Evolutionary conservation across 1,140 invertebrate species (phyloP).

Genomic region (Danaus plexippus): DNA sequence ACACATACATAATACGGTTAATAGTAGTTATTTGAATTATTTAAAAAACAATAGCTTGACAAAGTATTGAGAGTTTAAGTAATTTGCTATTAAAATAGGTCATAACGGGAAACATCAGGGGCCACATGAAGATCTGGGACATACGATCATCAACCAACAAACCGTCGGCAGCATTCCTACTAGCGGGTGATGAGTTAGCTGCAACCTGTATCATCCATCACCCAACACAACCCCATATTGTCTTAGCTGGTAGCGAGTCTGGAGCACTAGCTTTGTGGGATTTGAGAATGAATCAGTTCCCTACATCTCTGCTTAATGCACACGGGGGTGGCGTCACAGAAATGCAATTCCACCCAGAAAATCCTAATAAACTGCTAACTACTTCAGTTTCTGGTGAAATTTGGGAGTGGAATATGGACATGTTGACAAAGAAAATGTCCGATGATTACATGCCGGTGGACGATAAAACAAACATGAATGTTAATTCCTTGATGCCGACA

Average conservation of each 20-base stretch:
- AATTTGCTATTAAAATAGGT: conserved; percentile 45
- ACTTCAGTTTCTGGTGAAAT: conserved; percentile 85
- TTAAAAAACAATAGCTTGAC: too few species aligned
- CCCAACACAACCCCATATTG: conserved; percentile 88
- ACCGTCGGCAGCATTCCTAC: conserved; percentile 75
- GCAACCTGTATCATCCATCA: conserved; percentile 84
- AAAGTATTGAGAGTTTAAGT: too few species aligned
- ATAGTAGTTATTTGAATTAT: too few species aligned
- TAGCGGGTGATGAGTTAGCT: conserved; percentile 77
- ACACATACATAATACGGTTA: too few species aligned
- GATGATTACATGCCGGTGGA: conserved; percentile 74
- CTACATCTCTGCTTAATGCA: conserved; percentile 84
- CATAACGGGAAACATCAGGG: conserved; percentile 86
- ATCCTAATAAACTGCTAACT: conserved; percentile 87
- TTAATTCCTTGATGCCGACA: conserved; percentile 79
- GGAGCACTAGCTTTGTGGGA: conserved; percentile 90
- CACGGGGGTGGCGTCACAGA: conserved; percentile 84
- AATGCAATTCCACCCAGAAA: conserved; percentile 86
- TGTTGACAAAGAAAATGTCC: conserved; percentile 60
- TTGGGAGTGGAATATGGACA: conserved; percentile 85
- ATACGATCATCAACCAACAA: conserved; percentile 75
- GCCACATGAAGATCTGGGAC: conserved; percentile 92
- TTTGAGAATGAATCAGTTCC: conserved; percentile 84
- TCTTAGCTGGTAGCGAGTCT: conserved; percentile 87
- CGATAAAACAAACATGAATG: conserved; percentile 79